phyloP scores from a whole-genome alignment of 1,140 invertebrate genomes.

The Ips typographus region DNA sequence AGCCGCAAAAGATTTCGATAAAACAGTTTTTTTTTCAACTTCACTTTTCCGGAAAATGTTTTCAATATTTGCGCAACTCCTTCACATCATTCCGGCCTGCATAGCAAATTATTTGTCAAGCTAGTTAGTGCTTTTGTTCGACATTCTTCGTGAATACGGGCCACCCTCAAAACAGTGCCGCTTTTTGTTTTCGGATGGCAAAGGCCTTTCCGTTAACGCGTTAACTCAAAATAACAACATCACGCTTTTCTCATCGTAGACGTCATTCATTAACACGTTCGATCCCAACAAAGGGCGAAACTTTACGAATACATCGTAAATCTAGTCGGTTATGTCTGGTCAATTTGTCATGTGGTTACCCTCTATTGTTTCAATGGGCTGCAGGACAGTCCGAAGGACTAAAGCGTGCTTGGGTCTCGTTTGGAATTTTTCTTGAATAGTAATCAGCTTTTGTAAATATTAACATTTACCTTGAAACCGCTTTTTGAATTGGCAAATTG shows the following conservation, averaged over 20 bases:
- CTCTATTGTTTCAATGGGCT: too few relatives aligned
- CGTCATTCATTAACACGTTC: constrained; percentile 31
- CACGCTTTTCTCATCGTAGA: constrained; percentile 21
- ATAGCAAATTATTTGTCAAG: constrained; percentile 25
- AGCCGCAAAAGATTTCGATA: background rate
- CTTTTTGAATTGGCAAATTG: too few relatives aligned
- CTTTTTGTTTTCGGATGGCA: constrained; percentile 16
- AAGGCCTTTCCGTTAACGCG: constrained; percentile 25
- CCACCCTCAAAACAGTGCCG: constrained; percentile 24
- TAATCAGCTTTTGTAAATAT: too few relatives aligned
- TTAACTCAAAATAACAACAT: constrained; percentile 33
- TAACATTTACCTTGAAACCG: too few relatives aligned
- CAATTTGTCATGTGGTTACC: constrained; percentile 19
- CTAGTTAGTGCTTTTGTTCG: constrained; percentile 25
- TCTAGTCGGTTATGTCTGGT: constrained; percentile 18
- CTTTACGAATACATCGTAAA: constrained; percentile 32
- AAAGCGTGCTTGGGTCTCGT: too few relatives aligned
- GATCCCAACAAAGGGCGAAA: constrained; percentile 19
- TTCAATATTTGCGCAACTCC: constrained; percentile 20
- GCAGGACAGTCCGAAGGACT: too few relatives aligned
- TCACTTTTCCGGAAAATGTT: too few relatives aligned
- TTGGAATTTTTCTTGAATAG: too few relatives aligned
- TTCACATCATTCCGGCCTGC: constrained; percentile 7
- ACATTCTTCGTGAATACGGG: constrained; percentile 23
- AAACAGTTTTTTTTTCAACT: too few relatives aligned